Conservation (phyloP, 2,113 vertebrate genomes). For the Ptilonorhynchus violaceus region DNA sequence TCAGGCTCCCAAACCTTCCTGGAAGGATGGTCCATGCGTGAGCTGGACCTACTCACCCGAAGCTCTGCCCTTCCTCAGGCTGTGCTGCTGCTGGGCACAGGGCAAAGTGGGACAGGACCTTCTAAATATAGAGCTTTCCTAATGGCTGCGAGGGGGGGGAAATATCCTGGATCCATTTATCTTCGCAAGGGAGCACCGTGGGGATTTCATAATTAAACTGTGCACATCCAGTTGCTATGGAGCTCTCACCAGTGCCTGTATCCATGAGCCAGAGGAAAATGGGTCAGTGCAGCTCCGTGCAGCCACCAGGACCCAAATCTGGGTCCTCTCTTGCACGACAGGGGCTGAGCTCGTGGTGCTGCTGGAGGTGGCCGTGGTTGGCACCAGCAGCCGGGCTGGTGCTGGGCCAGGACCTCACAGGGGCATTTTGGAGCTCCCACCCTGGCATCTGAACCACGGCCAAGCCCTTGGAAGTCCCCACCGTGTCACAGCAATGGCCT, state of each 20-base stretch:
- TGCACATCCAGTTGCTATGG: conserved; percentile 64
- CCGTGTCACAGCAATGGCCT: fast-evolving
- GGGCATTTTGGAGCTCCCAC: background rate
- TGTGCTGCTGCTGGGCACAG: background rate
- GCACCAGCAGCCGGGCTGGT: background rate
- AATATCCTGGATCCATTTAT: conserved; percentile 3
- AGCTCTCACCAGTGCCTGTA: background rate
- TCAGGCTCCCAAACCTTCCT: background rate
- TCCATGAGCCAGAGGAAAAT: conserved; percentile 54
- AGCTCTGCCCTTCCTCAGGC: background rate
- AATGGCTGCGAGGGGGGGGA: background rate
- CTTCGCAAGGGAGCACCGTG: background rate
- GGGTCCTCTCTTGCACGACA: background rate
- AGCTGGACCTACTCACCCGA: background rate
- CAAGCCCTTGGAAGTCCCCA: background rate
- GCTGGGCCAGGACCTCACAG: background rate
- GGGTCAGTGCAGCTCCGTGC: conserved; percentile 44
- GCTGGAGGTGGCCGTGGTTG: background rate
- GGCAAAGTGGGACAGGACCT: background rate
- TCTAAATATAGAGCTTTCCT: conserved; percentile 38
- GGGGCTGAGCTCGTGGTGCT: fast-evolving
- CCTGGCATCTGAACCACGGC: fast-evolving
- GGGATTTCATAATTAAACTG: conserved; percentile 38
- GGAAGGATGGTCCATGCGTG: background rate
- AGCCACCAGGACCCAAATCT: background rate